Evolutionary conservation across 2,113 vertebrate species (phyloP).

Genomic region (Tachysurus fulvidraco): DNA sequence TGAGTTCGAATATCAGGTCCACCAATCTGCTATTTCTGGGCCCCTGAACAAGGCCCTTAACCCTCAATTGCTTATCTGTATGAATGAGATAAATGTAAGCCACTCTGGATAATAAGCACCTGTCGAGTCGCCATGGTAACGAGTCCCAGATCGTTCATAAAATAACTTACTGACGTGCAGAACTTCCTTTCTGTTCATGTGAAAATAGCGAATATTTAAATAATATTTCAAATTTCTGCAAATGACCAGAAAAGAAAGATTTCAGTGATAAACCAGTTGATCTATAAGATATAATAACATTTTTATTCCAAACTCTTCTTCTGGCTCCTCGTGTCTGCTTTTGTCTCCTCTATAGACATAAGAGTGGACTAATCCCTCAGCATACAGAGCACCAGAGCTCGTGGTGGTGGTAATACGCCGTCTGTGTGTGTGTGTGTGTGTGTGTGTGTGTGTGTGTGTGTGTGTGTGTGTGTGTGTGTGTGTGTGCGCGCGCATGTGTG

Average conservation of each 20-base stretch:
- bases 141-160: not conserved
- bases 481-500: constrained; percentile 1
- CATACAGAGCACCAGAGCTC: not conserved
- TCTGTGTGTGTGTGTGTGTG: constrained; percentile 4
- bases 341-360: not conserved
- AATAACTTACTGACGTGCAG: not conserved
- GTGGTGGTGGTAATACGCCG: constrained; percentile 11
- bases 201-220: not conserved
- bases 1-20: too few relatives aligned
- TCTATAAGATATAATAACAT: not conserved
- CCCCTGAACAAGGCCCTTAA: too few relatives aligned
- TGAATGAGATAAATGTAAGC: not conserved
- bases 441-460: constrained; percentile 19
- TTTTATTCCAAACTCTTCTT: not conserved
- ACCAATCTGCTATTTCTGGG: too few relatives aligned
- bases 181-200: not conserved
- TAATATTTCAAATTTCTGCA: not conserved
- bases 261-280: not conserved
- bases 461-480: constrained; percentile 20
- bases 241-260: not conserved
- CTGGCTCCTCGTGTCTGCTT: not conserved
- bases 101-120: not conserved
- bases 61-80: too few relatives aligned
- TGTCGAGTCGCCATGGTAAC: not conserved
- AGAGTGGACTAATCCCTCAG: constrained; percentile 1